These are phyloP conservation scores for Bergia sp. DNA, from an alignment of 92 coral and sea anemone genomes.

Conservation along the genomic window DNA sequence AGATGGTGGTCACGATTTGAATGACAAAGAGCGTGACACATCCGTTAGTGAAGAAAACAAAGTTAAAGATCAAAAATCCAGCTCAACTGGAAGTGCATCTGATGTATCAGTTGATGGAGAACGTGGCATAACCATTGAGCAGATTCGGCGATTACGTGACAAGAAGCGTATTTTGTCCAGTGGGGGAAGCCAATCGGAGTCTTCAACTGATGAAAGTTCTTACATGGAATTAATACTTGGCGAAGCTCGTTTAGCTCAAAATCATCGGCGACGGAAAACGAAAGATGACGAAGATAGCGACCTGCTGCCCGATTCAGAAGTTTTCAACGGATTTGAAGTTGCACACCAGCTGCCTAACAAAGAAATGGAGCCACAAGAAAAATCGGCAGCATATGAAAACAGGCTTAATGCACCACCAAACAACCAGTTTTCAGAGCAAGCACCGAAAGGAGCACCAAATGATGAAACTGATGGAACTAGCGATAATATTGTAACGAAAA, in stretches of 20 bases:
- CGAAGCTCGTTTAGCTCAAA: conserved; percentile 34
- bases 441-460: not conserved
- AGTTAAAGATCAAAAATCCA: not conserved
- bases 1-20: not conserved
- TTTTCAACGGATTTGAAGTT: not conserved
- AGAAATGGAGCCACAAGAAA: not conserved
- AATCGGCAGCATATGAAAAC: not conserved
- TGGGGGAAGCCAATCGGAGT: conserved; percentile 32
- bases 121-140: conserved; percentile 10
- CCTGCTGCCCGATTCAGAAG: not conserved
- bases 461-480: not conserved
- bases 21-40: not conserved
- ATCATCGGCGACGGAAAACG: conserved; percentile 16
- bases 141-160: conserved; percentile 25
- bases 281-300: not conserved
- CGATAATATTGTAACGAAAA: not conserved
- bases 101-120: conserved; percentile 3
- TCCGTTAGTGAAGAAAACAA: not conserved
- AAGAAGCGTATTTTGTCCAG: conserved; percentile 16
- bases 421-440: not conserved
- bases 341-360: not conserved
- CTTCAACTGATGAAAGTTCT: conserved; percentile 37
- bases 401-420: not conserved
- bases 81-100: not conserved
- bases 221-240: conserved; percentile 34